Base-by-base conservation (phyloP, 1,140 invertebrate genomes). In the Bicyclus anynana region DNA sequence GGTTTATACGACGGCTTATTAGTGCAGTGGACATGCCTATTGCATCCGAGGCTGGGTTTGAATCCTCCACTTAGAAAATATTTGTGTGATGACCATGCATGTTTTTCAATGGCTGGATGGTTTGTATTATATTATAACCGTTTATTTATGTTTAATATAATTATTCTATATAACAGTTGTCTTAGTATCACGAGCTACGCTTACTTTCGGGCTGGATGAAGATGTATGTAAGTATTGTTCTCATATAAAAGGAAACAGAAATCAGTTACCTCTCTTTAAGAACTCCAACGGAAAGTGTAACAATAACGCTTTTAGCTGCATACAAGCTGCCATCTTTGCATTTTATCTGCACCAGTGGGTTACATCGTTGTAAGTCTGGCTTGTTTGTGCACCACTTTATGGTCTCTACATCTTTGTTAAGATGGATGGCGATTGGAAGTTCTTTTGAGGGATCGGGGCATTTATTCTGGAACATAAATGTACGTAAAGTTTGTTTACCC, bases 221-320 rank as follows among this genome's bases (percentile, higher is more conserved):
- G n/a, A n/a, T n/a, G n/a, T n/a, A n/a, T n/a, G n/a, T n/a, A n/a
- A n/a, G n/a, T n/a, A n/a, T n/a, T n/a, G n/a, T n/a, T n/a, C n/a
- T n/a, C n/a, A n/a, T n/a, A n/a, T n/a, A n/a, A 2, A 16, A n/a
- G 10, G n/a, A 23, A 20, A 51, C 46, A 21, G 40, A 53, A 13
- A 35, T 35, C 12, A 33, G 13, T 62, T 65, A 84, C 85, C 80
- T 89, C 46, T 92, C 90, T 79, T 94, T 94, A 1, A 95, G 71
- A 7, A 94, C 93, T 6, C 92, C 94, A 29, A 95, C 56, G 0
- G 93, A 92, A 0, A 92, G 80, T 1, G 94, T 94, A 7, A 93
- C 87, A 44, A 95, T 93, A 0, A 93, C 91, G 77, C 93, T 91
- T 69, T 93, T 92, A 5, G 93, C 91, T 1, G 77, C 68, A 59